Conservation (phyloP, 2,797 vertebrate genomes). For the Lagodon rhomboides region DNA sequence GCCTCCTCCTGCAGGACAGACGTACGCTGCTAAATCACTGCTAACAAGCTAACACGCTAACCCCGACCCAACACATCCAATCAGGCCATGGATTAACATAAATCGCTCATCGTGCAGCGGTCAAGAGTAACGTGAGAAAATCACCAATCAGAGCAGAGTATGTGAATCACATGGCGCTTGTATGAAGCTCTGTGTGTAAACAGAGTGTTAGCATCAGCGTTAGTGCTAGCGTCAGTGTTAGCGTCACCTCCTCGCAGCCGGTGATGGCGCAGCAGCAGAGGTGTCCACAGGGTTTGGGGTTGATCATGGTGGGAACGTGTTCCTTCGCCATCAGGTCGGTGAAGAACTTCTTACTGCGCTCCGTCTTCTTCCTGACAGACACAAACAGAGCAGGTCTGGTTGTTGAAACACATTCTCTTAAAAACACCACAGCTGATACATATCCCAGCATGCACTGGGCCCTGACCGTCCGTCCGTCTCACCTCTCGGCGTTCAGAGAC, state of each 20-base stretch:
- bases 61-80: background rate
- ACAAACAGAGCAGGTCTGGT: background rate
- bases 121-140: background rate
- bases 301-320: slow-evolving; percentile 94
- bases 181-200: background rate
- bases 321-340: slow-evolving; percentile 94
- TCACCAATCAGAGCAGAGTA: background rate
- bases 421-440: background rate
- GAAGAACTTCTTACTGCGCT: slow-evolving; percentile 96
- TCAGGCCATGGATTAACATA: background rate
- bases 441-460: slow-evolving; percentile 37
- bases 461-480: background rate
- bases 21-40: background rate
- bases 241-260: slow-evolving; percentile 93
- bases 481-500: slow-evolving; percentile 95
- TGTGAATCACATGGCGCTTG: background rate
- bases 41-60: background rate
- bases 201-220: background rate
- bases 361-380: slow-evolving; percentile 92
- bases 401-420: background rate
- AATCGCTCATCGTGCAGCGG: background rate
- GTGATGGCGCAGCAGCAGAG: slow-evolving; percentile 95
- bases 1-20: slow-evolving; percentile 90
- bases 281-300: slow-evolving; percentile 97
- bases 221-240: background rate